Conservation (phyloP, 2,888 invertebrate species). For the Agonopterix heracliana region DNA sequence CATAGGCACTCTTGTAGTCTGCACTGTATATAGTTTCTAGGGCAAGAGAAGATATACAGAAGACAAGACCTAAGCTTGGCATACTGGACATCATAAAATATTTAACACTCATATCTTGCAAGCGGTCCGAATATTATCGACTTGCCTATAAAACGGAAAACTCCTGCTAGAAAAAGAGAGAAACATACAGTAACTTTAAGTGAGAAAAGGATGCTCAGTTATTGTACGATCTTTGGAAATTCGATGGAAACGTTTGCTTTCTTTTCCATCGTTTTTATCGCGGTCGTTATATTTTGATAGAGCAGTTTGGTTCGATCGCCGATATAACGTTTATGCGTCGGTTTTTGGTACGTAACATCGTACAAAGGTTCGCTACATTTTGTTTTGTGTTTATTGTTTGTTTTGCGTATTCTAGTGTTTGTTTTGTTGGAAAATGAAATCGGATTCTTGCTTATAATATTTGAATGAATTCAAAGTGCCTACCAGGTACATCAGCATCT, state of each 20-base stretch:
- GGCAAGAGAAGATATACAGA: neutral
- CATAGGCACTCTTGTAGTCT: no score
- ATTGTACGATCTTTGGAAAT: conserved; percentile 71
- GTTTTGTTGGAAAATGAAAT: neutral
- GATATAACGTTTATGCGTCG: conserved; percentile 73
- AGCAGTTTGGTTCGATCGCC: conserved; percentile 66
- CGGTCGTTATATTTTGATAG: conserved; percentile 74
- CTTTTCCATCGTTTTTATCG: conserved; percentile 74
- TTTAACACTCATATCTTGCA: conserved; percentile 67
- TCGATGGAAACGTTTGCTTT: conserved; percentile 70
- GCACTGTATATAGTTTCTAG: no score
- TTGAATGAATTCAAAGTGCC: no score
- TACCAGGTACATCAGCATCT: no score
- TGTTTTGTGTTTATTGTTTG: conserved; percentile 35
- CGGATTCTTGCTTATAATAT: neutral
- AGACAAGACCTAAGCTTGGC: conserved; percentile 4
- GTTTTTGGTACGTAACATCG: conserved; percentile 47
- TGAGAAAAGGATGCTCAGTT: conserved; percentile 51
- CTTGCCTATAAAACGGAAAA: conserved; percentile 66
- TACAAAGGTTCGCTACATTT: conserved; percentile 32
- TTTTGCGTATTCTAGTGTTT: neutral
- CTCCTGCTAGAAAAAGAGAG: conserved; percentile 52
- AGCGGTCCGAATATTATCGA: conserved; percentile 71
- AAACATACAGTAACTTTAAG: conserved; percentile 36
- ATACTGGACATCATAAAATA: conserved; percentile 70